Percentiles rank a stretch among this genome's conserved stretches.
These are phyloP conservation scores for Bradypodion pumilum DNA, from an alignment of 2,797 vertebrate genomes.

Conservation along the genomic window DNA sequence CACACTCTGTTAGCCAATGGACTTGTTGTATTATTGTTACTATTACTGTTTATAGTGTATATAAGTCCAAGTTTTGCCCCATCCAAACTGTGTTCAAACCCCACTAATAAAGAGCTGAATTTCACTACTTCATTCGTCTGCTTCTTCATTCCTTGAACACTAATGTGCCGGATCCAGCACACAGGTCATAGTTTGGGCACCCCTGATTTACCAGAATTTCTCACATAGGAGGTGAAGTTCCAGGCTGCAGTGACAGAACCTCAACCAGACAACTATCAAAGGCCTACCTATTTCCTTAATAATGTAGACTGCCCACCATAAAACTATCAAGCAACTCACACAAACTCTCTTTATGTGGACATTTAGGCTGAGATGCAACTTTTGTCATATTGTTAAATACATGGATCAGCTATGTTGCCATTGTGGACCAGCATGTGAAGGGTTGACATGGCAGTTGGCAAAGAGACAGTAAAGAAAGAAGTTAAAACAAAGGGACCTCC, in stretches of 20 bases:
- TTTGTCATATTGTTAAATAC: constrained; percentile 7
- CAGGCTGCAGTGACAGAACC: not conserved
- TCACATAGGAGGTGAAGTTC: not conserved
- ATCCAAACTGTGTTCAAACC: too few species aligned
- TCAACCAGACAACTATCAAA: not conserved
- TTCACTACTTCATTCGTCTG: too few species aligned
- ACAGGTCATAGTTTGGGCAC: too few species aligned
- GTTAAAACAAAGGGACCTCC: not conserved
- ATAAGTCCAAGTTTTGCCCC: too few species aligned
- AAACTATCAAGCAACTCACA: not conserved
- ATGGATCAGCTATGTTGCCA: not conserved
- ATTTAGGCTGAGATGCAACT: not conserved
- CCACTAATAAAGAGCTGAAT: too few species aligned
- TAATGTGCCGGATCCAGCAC: too few species aligned
- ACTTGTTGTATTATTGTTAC: too few species aligned
- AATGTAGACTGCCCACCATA: not conserved
- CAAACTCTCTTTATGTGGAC: not conserved
- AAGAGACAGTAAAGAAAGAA: not conserved
- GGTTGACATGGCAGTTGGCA: not conserved
- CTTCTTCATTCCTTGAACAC: too few species aligned
- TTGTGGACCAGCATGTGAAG: not conserved
- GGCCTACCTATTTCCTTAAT: not conserved
- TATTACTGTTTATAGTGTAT: too few species aligned
- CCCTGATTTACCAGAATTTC: too few species aligned
- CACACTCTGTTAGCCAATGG: too few species aligned